phyloP scores from a whole-genome alignment of 2,797 vertebrate species.

The Phoxinus dragarum region DNA sequence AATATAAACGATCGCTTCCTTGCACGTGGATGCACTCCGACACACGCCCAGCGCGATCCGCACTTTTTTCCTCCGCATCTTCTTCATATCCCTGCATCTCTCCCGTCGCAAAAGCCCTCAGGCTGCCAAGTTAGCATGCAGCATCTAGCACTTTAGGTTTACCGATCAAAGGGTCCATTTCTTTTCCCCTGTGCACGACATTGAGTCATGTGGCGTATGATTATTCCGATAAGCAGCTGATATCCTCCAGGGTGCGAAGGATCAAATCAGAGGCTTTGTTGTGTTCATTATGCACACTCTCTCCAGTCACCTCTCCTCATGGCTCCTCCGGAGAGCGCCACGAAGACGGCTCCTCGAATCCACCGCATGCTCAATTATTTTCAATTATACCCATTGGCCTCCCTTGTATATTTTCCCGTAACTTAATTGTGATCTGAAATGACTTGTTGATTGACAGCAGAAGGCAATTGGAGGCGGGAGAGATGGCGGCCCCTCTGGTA shows the following conservation, averaged over 20 bases:
- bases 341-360: conserved; percentile 77
- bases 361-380: conserved; percentile 82
- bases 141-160: conserved; percentile 62
- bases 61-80: not conserved
- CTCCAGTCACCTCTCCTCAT: conserved; percentile 63
- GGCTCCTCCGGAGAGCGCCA: conserved; percentile 75
- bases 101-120: conserved; percentile 63
- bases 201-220: conserved; percentile 69
- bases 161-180: conserved; percentile 75
- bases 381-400: conserved; percentile 79
- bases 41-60: conserved; percentile 26
- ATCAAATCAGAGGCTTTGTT: conserved; percentile 75
- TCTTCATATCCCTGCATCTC: conserved; percentile 42
- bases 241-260: conserved; percentile 67
- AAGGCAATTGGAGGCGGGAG: conserved; percentile 76
- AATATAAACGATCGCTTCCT: not conserved
- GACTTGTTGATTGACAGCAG: conserved; percentile 84
- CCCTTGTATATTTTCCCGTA: conserved; percentile 73
- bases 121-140: conserved; percentile 65
- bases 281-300: conserved; percentile 76
- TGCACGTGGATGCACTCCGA: conserved; percentile 11
- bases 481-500: conserved; percentile 71
- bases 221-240: conserved; percentile 73
- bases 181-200: conserved; percentile 68
- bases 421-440: conserved; percentile 78